Evolutionary conservation across 2,888 invertebrate species (phyloP), one percentile per base, ranked within the genome.

Genomic region (Heterodera filipjevi): DNA sequence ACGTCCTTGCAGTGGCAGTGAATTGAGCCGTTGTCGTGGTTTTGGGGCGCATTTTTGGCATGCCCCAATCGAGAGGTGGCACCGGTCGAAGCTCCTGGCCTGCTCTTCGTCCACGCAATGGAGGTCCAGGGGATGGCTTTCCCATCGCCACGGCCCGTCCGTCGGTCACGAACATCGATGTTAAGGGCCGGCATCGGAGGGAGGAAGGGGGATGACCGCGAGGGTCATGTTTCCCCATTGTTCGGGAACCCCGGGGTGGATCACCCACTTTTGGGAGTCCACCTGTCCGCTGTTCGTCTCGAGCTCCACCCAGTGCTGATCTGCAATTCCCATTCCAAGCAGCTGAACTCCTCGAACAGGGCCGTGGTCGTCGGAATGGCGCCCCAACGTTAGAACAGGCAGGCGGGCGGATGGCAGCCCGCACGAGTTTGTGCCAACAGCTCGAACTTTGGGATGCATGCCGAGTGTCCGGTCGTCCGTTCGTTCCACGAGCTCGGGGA

Each of bases 401-500:
- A 71, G 10, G 27, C 71, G 27, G n/a, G n/a, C 27, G 2, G 71
- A n/a, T 5, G 71, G 71, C 5, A 71, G 71, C 2, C 71, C 71
- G 30, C 71, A 71, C 6, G 27, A n/a, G 6, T 71, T n/a, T 71
- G n/a, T 30, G 27, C 71, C 71, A 71, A 71, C 27, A 71, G 27
- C 71, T 30, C 30, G 71, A 10, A 27, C 27, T 30, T 44, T 30
- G n/a, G n/a, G 10, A 71, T 30, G 30, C 71, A 71, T 2, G 30
- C 39, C 1, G 30, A 44, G 6, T 71, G 39, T 27, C 71, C 22
- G 71, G 71, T 10, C 39, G 46, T 3, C 8, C 1, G 12, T 71
- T 71, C 44, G n/a, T 27, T 71, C 71, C 27, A 27, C 12, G 27
- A 71, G 30, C 30, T 71, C 71, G n/a, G 71, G 71, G 30, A 71